Evolutionary conservation across 2,113 vertebrate genomes (phyloP).

Genomic region (Forbesichthys agassizii): DNA sequence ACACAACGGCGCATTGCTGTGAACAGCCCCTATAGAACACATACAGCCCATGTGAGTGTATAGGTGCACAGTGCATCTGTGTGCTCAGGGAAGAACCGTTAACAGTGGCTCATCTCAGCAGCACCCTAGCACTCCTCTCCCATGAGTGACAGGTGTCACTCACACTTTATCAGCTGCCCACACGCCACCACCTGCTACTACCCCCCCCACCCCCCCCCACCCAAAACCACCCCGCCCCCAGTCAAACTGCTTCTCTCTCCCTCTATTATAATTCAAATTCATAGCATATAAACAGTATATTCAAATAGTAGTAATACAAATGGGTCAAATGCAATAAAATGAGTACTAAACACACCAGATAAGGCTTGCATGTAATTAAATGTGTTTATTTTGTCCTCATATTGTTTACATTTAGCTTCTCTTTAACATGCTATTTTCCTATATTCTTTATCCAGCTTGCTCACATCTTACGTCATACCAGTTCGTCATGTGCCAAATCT

Average conservation of each 20-base stretch:
- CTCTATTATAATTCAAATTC: conserved; percentile 19
- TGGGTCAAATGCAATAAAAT: not conserved
- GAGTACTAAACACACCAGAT: conserved; percentile 11
- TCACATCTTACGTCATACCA: conserved; percentile 25
- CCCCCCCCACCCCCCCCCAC: conserved; percentile 12
- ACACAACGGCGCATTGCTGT: no score
- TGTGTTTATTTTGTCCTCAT: no score
- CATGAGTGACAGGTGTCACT: conserved; percentile 69
- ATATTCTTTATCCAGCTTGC: not conserved
- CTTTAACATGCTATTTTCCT: conserved; percentile 16
- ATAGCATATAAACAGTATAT: no score
- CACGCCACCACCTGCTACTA: conserved; percentile 46
- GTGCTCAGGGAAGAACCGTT: conserved; percentile 44
- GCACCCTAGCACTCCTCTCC: conserved; percentile 46
- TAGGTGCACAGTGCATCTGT: conserved; percentile 22
- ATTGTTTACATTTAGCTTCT: no score
- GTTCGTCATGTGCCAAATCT: not conserved
- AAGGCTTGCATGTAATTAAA: not conserved
- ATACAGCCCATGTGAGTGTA: conserved; percentile 22
- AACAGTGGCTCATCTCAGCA: conserved; percentile 52
- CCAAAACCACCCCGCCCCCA: conserved; percentile 31
- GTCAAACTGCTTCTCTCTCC: conserved; percentile 5
- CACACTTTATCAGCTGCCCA: conserved; percentile 64
- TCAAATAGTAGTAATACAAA: no score
- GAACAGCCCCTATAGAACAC: no score